phyloP scores from a whole-genome alignment of 2,113 vertebrate species.

The Cololabis saira region DNA sequence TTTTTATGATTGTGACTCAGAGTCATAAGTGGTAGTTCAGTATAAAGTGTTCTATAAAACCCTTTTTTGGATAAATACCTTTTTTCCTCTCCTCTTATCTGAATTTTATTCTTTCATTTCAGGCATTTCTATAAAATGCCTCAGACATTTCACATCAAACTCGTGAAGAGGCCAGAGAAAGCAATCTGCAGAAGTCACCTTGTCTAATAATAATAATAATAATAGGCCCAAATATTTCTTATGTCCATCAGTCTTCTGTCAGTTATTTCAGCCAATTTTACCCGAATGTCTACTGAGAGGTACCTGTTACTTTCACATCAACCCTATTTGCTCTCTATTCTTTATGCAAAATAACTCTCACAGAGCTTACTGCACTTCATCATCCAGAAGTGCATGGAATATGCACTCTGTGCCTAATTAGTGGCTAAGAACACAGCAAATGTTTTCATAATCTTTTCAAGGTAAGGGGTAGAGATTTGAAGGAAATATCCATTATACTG shows the following conservation, averaged over 20 bases:
- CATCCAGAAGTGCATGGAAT: neutral
- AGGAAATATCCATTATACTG: slow-evolving; percentile 1
- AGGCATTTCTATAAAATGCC: slow-evolving; percentile 44
- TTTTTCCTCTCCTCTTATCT: neutral
- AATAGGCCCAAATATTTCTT: slow-evolving; percentile 44
- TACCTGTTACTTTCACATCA: slow-evolving; percentile 38
- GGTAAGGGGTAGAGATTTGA: neutral
- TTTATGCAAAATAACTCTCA: neutral
- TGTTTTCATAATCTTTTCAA: neutral
- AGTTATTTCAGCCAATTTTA: slow-evolving; percentile 68
- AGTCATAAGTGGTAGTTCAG: slow-evolving; percentile 14
- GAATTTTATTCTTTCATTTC: slow-evolving; percentile 40
- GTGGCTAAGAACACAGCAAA: neutral
- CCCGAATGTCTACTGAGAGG: slow-evolving; percentile 52
- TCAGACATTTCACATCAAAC: slow-evolving; percentile 31
- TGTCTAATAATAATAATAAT: slow-evolving; percentile 69
- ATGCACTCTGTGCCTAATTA: slow-evolving; percentile 13
- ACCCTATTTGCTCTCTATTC: slow-evolving; percentile 3
- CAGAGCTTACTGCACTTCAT: slow-evolving; percentile 21
- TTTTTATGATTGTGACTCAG: neutral
- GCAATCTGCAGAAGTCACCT: slow-evolving; percentile 65
- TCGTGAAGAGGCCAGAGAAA: slow-evolving; percentile 47
- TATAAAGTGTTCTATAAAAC: slow-evolving; percentile 24
- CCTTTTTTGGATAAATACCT: slow-evolving; percentile 19
- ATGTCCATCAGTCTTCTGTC: slow-evolving; percentile 67